These are phyloP conservation scores for Cyprinodon diabolis DNA, from an alignment of 2,797 vertebrate genomes.

Conservation along the genomic window DNA sequence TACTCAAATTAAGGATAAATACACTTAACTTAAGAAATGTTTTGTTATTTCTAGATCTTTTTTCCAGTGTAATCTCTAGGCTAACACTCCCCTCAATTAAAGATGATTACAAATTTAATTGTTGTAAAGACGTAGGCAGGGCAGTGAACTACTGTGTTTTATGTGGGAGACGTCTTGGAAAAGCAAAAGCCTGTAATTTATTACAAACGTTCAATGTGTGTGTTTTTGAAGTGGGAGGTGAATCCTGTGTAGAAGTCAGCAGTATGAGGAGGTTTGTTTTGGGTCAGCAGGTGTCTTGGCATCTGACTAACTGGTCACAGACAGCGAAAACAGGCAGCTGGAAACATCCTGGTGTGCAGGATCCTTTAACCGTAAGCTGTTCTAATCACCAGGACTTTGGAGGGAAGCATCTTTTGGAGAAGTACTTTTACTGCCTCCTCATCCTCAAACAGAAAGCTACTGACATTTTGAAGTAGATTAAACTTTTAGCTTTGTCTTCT, in stretches of 20 bases:
- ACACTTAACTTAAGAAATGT: no score
- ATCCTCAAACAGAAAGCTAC: conserved; percentile 7
- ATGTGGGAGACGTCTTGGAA: neutral
- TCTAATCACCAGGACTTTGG: conserved; percentile 47
- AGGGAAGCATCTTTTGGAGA: conserved; percentile 21
- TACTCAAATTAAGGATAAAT: no score
- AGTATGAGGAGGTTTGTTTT: conserved; percentile 30
- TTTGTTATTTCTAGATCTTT: no score
- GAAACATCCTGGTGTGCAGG: conserved; percentile 22
- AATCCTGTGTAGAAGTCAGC: conserved; percentile 1
- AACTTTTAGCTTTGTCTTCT: conserved; percentile 14
- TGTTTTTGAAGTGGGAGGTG: conserved; percentile 9
- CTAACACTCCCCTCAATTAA: no score
- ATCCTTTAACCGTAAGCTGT: conserved; percentile 40
- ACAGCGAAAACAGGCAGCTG: conserved; percentile 49
- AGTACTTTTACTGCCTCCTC: conserved; percentile 9
- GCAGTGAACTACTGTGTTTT: conserved; percentile 17
- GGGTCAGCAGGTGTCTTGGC: conserved; percentile 36
- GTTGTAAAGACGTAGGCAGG: neutral
- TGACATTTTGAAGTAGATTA: conserved; percentile 1
- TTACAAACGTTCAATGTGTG: conserved; percentile 18
- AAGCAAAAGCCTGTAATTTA: conserved; percentile 3
- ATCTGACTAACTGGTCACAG: conserved; percentile 26
- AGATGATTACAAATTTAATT: neutral
- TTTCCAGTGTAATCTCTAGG: no score